Conservation (phyloP, 2,113 vertebrate species). For the Actinemys pallida region DNA sequence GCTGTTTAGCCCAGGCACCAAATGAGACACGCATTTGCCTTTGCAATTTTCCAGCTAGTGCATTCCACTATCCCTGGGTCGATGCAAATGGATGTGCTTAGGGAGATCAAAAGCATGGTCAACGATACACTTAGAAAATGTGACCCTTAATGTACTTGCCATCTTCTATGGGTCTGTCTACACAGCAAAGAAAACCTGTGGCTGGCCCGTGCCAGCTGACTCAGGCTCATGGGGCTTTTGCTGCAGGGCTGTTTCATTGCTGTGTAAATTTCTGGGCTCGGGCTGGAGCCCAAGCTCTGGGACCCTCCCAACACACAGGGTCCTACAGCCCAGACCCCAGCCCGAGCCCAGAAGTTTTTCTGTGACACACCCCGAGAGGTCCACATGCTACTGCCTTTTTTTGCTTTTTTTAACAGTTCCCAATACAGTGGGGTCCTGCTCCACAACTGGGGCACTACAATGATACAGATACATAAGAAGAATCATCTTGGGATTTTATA, state of each 20-base stretch:
- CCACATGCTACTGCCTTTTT: no score
- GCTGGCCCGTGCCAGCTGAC: neutral
- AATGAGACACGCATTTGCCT: neutral
- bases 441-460: neutral
- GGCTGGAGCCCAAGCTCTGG: neutral
- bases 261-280: no score
- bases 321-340: neutral
- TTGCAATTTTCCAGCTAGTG: neutral
- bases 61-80: neutral
- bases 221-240: neutral
- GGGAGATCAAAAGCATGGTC: neutral
- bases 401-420: neutral
- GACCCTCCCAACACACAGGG: neutral
- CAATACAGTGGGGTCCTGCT: neutral
- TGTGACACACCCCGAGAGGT: no score
- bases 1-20: neutral
- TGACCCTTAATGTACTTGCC: neutral
- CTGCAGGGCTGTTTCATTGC: neutral
- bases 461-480: neutral
- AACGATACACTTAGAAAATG: no score
- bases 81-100: neutral
- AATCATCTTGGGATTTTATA: neutral
- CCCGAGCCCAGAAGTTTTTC: neutral
- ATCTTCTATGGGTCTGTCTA: neutral
- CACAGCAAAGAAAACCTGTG: no score